These are phyloP conservation scores for Eulemur mongoz DNA, from an alignment of 2,797 vertebrate species.

Conservation along the genomic window DNA sequence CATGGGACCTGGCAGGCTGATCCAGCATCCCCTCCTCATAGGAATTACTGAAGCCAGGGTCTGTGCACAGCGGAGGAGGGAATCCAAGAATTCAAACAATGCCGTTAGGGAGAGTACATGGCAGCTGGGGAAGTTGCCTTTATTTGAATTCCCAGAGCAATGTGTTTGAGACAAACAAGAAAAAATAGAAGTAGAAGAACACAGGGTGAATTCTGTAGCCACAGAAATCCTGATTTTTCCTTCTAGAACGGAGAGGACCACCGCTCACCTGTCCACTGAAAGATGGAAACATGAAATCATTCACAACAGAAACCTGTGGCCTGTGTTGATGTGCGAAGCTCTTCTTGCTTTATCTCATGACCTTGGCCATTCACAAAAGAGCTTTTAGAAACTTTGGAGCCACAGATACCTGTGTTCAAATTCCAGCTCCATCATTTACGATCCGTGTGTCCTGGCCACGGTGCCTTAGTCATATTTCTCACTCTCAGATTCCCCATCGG, in stretches of 20 bases:
- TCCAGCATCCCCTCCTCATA: neutral
- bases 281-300: neutral
- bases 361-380: neutral
- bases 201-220: neutral
- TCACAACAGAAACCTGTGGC: neutral
- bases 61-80: neutral
- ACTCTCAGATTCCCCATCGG: neutral
- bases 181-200: neutral
- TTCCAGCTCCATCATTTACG: accelerated
- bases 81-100: neutral
- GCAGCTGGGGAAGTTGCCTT: neutral
- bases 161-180: neutral
- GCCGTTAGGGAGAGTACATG: neutral
- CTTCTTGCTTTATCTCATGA: neutral
- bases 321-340: neutral
- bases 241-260: neutral
- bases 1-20: neutral
- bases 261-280: neutral
- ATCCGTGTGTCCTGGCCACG: no score
- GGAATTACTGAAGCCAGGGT: neutral
- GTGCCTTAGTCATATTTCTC: neutral
- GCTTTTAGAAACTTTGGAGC: neutral
- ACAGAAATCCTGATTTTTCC: neutral
- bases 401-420: neutral
- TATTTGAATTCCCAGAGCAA: neutral